Evolutionary conservation across 2,888 invertebrate genomes (phyloP).

Genomic region (Psococerastis gibbosa): DNA sequence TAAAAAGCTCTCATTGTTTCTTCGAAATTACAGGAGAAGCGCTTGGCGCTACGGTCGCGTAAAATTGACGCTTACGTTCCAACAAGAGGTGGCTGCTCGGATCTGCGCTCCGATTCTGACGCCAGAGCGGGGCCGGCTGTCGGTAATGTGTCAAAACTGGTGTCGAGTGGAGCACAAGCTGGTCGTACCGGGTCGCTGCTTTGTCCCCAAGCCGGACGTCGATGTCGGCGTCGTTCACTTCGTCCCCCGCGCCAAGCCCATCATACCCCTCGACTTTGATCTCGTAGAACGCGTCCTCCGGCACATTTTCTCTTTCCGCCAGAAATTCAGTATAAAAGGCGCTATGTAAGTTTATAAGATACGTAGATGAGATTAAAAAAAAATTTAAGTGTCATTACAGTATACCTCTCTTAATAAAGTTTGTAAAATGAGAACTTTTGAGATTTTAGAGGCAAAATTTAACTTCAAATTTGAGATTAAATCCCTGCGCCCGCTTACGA

Average conservation of each 20-base stretch:
- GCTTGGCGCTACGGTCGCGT: slow-evolving; percentile 70
- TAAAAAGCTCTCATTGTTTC: no score
- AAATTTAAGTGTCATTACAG: no score
- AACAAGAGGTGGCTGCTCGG: slow-evolving; percentile 90
- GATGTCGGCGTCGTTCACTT: slow-evolving; percentile 91
- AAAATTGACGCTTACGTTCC: slow-evolving; percentile 86
- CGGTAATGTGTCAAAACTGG: slow-evolving; percentile 89
- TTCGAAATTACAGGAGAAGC: slow-evolving; percentile 24
- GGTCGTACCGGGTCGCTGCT: slow-evolving; percentile 73
- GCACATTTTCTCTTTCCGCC: slow-evolving; percentile 71
- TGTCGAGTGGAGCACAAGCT: slow-evolving; percentile 55
- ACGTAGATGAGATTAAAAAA: slow-evolving; percentile 11
- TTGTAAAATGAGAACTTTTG: no score
- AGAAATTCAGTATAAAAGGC: slow-evolving; percentile 58
- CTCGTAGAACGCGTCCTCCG: slow-evolving; percentile 77
- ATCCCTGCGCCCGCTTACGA: no score
- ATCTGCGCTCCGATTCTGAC: slow-evolving; percentile 54
- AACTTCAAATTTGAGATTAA: no score
- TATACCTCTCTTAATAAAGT: no score
- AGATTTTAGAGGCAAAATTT: no score
- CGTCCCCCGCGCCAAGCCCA: slow-evolving; percentile 55
- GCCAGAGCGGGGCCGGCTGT: slow-evolving; percentile 65
- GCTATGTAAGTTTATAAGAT: slow-evolving; percentile 29
- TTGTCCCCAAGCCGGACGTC: slow-evolving; percentile 88
- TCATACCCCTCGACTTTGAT: slow-evolving; percentile 56